A percentile compares a stretch with the other conserved stretches of the same genome.
Evolutionary conservation across 2,113 vertebrate species (phyloP).

Genomic region (Amphiprion ocellaris): DNA sequence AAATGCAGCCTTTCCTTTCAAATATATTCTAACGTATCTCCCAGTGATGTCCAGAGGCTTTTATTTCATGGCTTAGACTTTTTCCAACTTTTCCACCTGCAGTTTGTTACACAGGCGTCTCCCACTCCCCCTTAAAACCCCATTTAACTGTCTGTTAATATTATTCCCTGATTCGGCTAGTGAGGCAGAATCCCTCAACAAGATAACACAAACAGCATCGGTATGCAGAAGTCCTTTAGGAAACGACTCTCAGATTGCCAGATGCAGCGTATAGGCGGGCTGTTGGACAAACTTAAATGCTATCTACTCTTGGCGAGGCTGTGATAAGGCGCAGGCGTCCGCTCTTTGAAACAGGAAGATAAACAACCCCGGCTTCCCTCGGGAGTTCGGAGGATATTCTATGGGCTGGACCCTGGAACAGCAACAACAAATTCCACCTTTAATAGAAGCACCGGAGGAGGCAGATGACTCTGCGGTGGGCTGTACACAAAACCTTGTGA

Average conservation of each 20-base stretch:
- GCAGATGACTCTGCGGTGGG: slow-evolving; percentile 58
- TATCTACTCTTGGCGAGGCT: slow-evolving; percentile 71
- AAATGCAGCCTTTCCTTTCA: slow-evolving; percentile 9
- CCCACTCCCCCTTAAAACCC: slow-evolving; percentile 5
- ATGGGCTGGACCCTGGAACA: slow-evolving; percentile 60
- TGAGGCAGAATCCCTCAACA: slow-evolving; percentile 61
- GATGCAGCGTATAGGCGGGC: slow-evolving; percentile 54
- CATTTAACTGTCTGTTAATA: slow-evolving; percentile 63
- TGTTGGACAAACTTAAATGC: slow-evolving; percentile 73
- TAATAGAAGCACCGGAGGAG: slow-evolving; percentile 69
- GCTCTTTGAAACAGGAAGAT: slow-evolving; percentile 76
- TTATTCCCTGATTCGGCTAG: slow-evolving; percentile 53
- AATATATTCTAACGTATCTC: slow-evolving; percentile 27
- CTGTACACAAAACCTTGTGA: slow-evolving; percentile 60
- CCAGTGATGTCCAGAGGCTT: slow-evolving; percentile 26
- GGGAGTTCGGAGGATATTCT: slow-evolving; percentile 68
- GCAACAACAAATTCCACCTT: slow-evolving; percentile 67
- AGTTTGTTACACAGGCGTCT: slow-evolving; percentile 19
- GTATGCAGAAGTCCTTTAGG: slow-evolving; percentile 65
- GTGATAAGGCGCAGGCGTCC: slow-evolving; percentile 76
- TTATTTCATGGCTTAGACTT: slow-evolving; percentile 42
- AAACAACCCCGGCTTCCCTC: slow-evolving; percentile 72
- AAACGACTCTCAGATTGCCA: slow-evolving; percentile 67
- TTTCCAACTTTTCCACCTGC: slow-evolving; percentile 29
- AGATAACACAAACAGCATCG: slow-evolving; percentile 67